Conservation (phyloP, 2,888 invertebrate genomes). For the Lutraria lutraria region DNA sequence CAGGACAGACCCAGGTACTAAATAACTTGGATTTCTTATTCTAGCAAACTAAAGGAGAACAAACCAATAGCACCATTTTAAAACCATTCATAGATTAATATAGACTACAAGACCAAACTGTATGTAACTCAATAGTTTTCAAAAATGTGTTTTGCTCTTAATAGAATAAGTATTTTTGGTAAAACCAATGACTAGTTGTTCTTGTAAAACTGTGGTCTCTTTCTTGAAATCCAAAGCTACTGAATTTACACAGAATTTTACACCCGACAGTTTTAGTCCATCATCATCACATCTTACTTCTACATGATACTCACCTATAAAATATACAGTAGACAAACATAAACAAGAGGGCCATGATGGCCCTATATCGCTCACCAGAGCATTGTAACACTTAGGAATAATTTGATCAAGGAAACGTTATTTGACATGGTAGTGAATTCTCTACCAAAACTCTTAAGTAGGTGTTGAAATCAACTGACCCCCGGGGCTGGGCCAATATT, state of each 20-base stretch:
- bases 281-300: conserved; percentile 85
- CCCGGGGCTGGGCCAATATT: too few relatives aligned
- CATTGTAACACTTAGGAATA: too few relatives aligned
- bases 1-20: not conserved
- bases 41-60: not conserved
- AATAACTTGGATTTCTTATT: not conserved
- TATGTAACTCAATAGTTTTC: not conserved
- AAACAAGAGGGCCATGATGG: too few relatives aligned
- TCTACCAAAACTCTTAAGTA: too few relatives aligned
- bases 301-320: conserved; percentile 82
- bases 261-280: conserved; percentile 83
- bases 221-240: conserved; percentile 85
- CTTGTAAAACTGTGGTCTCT: conserved; percentile 85
- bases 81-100: not conserved
- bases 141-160: not conserved
- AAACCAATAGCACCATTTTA: not conserved
- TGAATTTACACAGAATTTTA: conserved; percentile 86
- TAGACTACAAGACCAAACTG: not conserved
- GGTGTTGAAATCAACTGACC: too few relatives aligned
- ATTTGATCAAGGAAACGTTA: too few relatives aligned
- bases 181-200: conserved; percentile 40
- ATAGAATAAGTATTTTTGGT: not conserved
- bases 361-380: too few relatives aligned
- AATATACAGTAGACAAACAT: not conserved
- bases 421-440: too few relatives aligned